Conservation (phyloP, 2,888 invertebrate species). For the Pollenia labialis region DNA sequence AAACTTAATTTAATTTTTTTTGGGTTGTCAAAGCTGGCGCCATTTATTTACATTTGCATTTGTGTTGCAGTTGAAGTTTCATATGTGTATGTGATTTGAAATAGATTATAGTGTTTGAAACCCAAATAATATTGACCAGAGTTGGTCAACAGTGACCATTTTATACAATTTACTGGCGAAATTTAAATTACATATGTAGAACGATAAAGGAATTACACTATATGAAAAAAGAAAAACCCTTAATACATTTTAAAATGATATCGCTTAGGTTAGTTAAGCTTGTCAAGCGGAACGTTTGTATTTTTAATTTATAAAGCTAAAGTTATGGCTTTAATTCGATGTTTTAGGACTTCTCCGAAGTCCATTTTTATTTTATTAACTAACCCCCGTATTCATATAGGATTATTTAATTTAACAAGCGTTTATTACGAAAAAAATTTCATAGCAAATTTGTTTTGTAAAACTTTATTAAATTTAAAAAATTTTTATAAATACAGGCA, state of each 20-base stretch:
- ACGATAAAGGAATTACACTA: not conserved
- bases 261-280: no score
- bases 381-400: no score
- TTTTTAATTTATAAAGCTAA: not conserved
- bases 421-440: no score
- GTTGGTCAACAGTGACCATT: constrained; percentile 7
- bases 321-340: not conserved
- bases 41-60: not conserved
- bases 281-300: no score
- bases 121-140: constrained; percentile 4
- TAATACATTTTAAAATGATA: no score
- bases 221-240: not conserved
- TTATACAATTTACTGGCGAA: not conserved
- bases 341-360: no score
- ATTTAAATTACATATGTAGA: not conserved
- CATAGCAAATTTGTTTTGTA: no score
- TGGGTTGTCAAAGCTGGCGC: constrained; percentile 48
- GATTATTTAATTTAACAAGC: no score
- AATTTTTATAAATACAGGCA: no score
- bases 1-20: constrained; percentile 29
- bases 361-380: no score
- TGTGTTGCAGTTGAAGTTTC: not conserved
- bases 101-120: not conserved
- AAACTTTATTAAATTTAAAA: no score
- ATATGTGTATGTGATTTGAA: not conserved